A percentile compares a stretch with the other conserved stretches of the same genome.
Conservation (phyloP, 2,888 invertebrate genomes). For the Amphiduros pacificus region DNA sequence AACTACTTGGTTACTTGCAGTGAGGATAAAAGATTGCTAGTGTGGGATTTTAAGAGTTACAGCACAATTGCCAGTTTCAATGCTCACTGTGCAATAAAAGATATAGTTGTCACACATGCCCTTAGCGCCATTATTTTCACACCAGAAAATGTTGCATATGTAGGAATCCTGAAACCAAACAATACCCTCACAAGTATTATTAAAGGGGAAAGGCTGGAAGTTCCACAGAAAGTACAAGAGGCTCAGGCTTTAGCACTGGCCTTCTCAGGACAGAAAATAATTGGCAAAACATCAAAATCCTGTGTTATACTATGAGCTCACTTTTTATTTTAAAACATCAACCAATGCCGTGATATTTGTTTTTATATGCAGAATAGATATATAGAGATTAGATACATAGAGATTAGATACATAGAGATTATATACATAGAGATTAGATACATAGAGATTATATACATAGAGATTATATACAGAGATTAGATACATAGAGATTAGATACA, state of each 20-base stretch:
- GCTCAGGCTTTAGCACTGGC: constrained; percentile 9
- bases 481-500: no score
- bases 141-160: constrained; percentile 35
- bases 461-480: no score
- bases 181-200: constrained; percentile 14
- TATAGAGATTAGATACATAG: no score
- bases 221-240: background rate
- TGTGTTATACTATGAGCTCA: background rate
- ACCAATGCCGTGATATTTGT: no score
- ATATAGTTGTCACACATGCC: constrained; percentile 32
- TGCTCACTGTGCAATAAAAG: constrained; percentile 35
- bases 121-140: constrained; percentile 34
- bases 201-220: background rate
- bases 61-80: constrained; percentile 37
- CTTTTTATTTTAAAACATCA: no score
- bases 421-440: no score
- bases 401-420: no score
- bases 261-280: background rate
- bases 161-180: constrained; percentile 39
- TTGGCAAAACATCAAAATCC: background rate
- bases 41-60: constrained; percentile 37
- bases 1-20: constrained; percentile 37
- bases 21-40: constrained; percentile 38
- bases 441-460: no score
- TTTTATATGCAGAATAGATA: no score